Evolutionary conservation across 2,797 vertebrate species (phyloP).

Genomic region (Rhinella marina): DNA sequence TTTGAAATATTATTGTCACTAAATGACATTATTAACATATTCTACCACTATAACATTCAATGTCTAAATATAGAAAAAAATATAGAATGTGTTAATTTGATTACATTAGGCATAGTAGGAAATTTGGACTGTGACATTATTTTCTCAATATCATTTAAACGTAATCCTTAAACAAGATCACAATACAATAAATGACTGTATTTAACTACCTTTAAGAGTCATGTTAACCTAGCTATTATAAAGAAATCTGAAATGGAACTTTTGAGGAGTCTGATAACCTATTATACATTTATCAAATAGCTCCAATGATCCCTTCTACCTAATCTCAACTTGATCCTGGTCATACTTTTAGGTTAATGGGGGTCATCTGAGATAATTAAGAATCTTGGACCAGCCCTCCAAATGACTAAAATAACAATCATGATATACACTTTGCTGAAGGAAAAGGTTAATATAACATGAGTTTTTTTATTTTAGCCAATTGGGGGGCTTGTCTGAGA

Average conservation of each 20-base stretch:
- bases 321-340: not conserved
- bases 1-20: not conserved
- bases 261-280: not conserved
- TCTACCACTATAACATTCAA: not conserved
- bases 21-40: slow-evolving; percentile 21
- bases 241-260: not conserved
- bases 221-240: no score
- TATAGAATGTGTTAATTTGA: not conserved
- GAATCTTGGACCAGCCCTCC: no score
- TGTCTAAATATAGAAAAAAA: not conserved
- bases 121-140: slow-evolving; percentile 82
- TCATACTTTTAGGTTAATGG: not conserved
- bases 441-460: no score
- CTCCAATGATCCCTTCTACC: not conserved
- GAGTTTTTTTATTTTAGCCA: no score
- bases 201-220: not conserved
- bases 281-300: no score
- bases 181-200: not conserved
- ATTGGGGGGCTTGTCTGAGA: no score
- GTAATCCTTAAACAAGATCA: not conserved
- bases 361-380: no score
- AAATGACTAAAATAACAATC: no score
- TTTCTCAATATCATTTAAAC: slow-evolving; percentile 64
- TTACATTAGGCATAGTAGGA: slow-evolving; percentile 32
- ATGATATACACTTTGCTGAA: no score